Percentiles rank a stretch among this genome's conserved stretches.
phyloP scores from a whole-genome alignment of 1,140 invertebrate genomes.

The Sycophaga agraensis region DNA sequence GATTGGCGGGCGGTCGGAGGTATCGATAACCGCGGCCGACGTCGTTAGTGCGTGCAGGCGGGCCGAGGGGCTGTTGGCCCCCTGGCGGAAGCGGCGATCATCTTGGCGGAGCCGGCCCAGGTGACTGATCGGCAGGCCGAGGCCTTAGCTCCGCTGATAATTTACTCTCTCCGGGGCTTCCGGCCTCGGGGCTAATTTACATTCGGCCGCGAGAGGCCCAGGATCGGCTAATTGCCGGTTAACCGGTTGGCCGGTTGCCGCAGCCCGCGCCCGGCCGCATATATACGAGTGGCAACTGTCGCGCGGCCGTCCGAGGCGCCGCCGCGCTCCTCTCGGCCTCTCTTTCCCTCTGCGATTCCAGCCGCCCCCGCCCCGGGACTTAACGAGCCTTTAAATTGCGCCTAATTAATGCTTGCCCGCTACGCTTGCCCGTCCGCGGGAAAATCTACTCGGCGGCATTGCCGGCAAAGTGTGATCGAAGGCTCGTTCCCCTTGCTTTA shows the following conservation, averaged over 20 bases:
- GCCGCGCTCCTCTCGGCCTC: background rate
- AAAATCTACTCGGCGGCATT: constrained; percentile 20
- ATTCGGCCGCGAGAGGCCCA: constrained; percentile 38
- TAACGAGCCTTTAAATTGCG: constrained; percentile 29
- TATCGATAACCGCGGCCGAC: too few species aligned
- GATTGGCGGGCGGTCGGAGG: too few species aligned
- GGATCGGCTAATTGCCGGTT: constrained; percentile 58
- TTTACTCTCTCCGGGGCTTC: constrained; percentile 52
- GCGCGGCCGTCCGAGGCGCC: constrained; percentile 1
- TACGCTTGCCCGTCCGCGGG: background rate
- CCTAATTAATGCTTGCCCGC: constrained; percentile 24
- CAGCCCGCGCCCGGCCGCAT: background rate
- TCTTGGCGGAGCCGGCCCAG: too few species aligned
- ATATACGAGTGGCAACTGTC: constrained; percentile 25
- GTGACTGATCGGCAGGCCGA: too few species aligned
- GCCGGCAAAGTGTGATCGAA: background rate
- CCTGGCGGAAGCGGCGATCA: too few species aligned
- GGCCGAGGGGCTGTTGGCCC: too few species aligned
- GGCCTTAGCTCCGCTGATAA: constrained; percentile 37
- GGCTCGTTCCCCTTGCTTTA: background rate
- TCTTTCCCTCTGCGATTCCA: background rate
- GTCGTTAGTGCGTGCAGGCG: too few species aligned
- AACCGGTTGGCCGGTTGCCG: constrained; percentile 46
- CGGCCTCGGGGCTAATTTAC: constrained; percentile 47
- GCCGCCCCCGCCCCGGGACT: constrained; percentile 5